Evolutionary conservation across 2,113 vertebrate species (phyloP).

Genomic region (Ardeotis arabs): DNA sequence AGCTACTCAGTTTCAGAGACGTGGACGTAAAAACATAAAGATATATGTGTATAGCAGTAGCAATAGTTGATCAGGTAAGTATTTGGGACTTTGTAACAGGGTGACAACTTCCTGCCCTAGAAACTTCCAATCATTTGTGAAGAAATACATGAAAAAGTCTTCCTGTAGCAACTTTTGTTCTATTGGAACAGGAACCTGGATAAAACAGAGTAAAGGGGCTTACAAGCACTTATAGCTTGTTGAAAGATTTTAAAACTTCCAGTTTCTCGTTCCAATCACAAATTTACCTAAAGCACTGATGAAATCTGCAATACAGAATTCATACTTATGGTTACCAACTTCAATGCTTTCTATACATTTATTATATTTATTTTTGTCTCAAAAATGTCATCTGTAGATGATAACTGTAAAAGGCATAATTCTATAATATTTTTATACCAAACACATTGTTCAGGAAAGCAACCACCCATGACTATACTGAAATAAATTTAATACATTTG

Average conservation of each 20-base stretch:
- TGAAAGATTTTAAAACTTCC: neutral
- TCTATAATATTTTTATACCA: neutral
- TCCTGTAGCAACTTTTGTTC: neutral
- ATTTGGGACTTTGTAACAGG: neutral
- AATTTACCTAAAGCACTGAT: neutral
- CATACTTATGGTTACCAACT: neutral
- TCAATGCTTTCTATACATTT: neutral
- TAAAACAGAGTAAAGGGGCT: neutral
- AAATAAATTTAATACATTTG: neutral
- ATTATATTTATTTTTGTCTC: neutral
- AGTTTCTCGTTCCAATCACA: neutral
- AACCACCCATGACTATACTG: neutral
- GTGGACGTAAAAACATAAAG: neutral
- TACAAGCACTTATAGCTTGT: neutral
- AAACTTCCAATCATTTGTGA: neutral
- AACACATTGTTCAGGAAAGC: neutral
- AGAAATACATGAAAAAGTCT: neutral
- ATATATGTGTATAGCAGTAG: neutral
- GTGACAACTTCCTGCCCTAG: neutral
- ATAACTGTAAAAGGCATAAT: neutral
- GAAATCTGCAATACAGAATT: neutral
- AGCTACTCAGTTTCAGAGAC: neutral
- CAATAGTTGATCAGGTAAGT: rapidly evolving
- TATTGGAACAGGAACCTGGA: neutral
- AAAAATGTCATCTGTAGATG: neutral